phyloP scores from a whole-genome alignment of 1,140 invertebrate genomes.

The Formica selysi region DNA sequence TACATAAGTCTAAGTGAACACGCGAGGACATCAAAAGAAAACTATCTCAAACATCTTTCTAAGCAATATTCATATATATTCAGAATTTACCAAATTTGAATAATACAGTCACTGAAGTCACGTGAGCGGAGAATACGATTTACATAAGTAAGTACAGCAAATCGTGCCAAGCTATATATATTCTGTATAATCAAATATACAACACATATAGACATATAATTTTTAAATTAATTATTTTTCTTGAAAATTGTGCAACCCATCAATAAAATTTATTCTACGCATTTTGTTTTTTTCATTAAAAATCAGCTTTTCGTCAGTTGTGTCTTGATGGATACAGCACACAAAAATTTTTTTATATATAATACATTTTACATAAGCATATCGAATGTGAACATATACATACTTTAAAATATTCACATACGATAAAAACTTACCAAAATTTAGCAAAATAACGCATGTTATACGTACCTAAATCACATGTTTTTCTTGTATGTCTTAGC shows the following conservation, averaged over 20 bases:
- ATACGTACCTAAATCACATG: conserved; percentile 35
- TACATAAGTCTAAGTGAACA: conserved; percentile 10
- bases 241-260: background rate
- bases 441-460: background rate
- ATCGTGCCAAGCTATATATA: background rate
- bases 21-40: conserved; percentile 13
- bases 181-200: background rate
- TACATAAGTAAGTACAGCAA: conserved; percentile 4
- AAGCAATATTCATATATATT: conserved; percentile 10
- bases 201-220: background rate
- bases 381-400: background rate
- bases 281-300: background rate
- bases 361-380: background rate
- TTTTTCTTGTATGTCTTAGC: conserved; percentile 28
- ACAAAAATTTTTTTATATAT: conserved; percentile 1
- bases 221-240: conserved; percentile 4
- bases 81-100: conserved; percentile 27
- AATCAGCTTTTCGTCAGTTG: background rate
- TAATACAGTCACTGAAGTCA: background rate
- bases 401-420: background rate
- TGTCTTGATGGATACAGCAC: too few species aligned
- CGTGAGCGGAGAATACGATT: background rate
- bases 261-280: background rate
- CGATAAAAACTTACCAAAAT: background rate
- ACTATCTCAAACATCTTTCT: conserved; percentile 27